Evolutionary conservation across 1,140 invertebrate species (phyloP), one percentile per base, ranked within the genome.

Genomic region (Drosophila pseudoobscura): DNA sequence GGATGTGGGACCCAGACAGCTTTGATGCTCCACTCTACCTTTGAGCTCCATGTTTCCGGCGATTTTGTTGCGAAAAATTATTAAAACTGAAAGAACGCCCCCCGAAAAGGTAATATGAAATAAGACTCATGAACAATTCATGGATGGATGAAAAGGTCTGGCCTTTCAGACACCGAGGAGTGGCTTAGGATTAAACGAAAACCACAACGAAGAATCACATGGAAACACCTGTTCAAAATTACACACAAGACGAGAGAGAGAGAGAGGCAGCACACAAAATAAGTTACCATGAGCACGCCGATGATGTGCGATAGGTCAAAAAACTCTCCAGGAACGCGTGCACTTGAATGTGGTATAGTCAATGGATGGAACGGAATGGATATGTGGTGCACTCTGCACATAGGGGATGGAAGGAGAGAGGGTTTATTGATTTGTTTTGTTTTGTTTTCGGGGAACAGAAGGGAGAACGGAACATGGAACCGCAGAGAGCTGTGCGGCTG

Each of bases 191-290:
- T 70, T 57, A 72, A 71, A 72, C 51, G 41, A 43, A 72, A 60
- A 68, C 51, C 70, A 56, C 71, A 63, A 50, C 24, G 20, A 20
- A 46, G 17, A 56, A 47, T 20, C 54, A 39, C 20, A 35, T 45
- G 45, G 52, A 53, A 61, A 76, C 74, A 76, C 74, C 74, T 76
- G 74, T 76, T 75, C 64, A 76, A 76, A 76, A 62, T 76, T 76
- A 76, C 74, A 76, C 64, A 60, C 31, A 41, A 29, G 35, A 49
- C 52, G 41, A 13, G 17, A 56, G 47, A 13, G 29, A 47, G 35
- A 50, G 22, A 24, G 22, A 54, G 29, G 5, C 24, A 9, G 15
- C 29, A 65, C n/a, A 59, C 64, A 45, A 45, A 65, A 65, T 50
- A 43, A 41, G 62, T 61, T 50, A 46, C 24, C 35, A 39, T 39